phyloP scores from a whole-genome alignment of 2,797 vertebrate species.

The Pseudochirops cupreus region DNA sequence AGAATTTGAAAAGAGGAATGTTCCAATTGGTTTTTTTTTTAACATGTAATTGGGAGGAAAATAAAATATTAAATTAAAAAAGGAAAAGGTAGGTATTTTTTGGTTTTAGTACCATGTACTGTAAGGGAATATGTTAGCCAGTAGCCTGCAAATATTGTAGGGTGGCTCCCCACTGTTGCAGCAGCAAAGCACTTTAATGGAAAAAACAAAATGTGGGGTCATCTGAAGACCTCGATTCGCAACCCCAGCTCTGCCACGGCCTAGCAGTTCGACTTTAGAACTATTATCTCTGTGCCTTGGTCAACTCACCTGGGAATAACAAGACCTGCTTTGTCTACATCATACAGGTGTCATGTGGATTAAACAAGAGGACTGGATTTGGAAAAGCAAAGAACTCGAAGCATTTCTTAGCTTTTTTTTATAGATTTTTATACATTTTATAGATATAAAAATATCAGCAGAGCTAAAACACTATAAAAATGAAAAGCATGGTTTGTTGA shows the following conservation, averaged over 20 bases:
- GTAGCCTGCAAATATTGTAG: background rate
- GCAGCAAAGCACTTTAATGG: background rate
- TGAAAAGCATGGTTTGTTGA: background rate
- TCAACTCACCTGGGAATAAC: background rate
- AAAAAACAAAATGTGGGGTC: background rate
- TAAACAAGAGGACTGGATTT: background rate
- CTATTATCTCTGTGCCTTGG: background rate
- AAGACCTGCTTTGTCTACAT: background rate
- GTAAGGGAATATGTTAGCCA: background rate
- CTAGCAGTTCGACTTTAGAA: background rate
- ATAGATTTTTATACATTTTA: background rate
- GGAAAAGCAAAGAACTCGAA: background rate
- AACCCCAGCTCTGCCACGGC: background rate
- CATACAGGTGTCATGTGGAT: background rate
- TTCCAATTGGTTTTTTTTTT: background rate
- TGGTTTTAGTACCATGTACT: background rate
- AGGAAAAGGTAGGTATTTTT: background rate
- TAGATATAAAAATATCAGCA: background rate
- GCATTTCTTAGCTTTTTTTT: background rate
- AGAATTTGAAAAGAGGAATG: background rate
- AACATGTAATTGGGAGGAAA: background rate
- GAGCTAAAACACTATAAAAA: constrained; percentile 15
- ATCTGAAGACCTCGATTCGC: background rate
- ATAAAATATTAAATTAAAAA: background rate
- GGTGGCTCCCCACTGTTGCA: background rate